Base-by-base conservation (phyloP, 2,888 invertebrate genomes). In the Anticlea derivata region DNA sequence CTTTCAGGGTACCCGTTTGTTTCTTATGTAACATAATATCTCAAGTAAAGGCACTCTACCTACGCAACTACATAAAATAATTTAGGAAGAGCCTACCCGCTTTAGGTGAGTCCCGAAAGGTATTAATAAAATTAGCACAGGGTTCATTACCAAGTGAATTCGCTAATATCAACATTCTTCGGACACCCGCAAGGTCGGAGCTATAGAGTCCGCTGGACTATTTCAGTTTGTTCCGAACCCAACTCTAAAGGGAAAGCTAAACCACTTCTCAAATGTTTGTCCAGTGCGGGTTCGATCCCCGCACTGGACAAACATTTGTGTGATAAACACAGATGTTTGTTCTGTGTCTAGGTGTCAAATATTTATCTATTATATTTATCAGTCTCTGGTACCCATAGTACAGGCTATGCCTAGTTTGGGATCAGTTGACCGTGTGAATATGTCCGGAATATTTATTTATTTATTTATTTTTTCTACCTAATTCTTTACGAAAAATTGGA, bases 91-190 rank as follows among this genome's bases (percentile, higher is more conserved):
- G 20, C 39, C 35, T 26, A 24, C 24, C 29, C 12, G 27, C 24
- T 33, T 31, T 24, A 49, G 44, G 48, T 31, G 43, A 38, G 49
- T 41, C 51, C 40, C 44, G 30, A 46, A 55, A 60, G 48, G 39
- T 44, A 53, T 53, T 53, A 53, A 53, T 49, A 53, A 53, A 53
- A 49, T 53, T 49, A 41, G 52, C 38, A 46, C 41, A 49, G 50
- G 51, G 47, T 59, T 57, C 57, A 61, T 59, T 59, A 56, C 50
- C 46, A 55, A 57, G 48, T 65, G 63, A 68, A 71, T 73, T 66
- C 61, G 52, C 53, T 68, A 65, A 66, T 66, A 65, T 61, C 62
- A 60, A 66, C 63, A 70, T 71, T 72, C 64, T 64, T 69, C 51
- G 65, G 65, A 56, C 61, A 61, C 50, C 60, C 61, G 55, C 63